Base-by-base conservation (phyloP, 1,140 invertebrate species). In the Euglossa dilemma region DNA sequence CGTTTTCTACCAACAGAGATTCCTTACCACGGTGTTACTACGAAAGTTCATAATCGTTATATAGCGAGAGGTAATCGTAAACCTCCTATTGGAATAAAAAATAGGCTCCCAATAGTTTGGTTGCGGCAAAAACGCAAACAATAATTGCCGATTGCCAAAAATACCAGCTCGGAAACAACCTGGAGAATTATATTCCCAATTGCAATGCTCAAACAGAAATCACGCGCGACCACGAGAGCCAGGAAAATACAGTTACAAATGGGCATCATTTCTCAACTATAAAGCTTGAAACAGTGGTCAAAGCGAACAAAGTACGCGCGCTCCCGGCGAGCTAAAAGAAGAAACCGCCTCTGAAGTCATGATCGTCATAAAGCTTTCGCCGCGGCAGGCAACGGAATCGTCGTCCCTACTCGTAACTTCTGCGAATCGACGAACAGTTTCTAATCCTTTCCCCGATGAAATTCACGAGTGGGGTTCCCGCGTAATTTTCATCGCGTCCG, bases 401-500 rank as follows among this genome's bases (percentile, higher is more conserved):
- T 23, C 11, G 20, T n/a, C 23, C 28, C 28, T 47, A 9, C 7
- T 47, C 20, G 7, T n/a, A 25, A 56, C 11, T 67, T 77, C 23
- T 56, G 16, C 43, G 43, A 78, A 70, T 25, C 43, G 43, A 23
- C 54, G 43, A 70, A 71, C 56, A 43, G 36, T 80, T 74, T 73
- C 47, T 80, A 74, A 64, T 74, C 50, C 63, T 25, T 6, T 45
- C 4, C n/a, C 6, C 20, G 45, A 18, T 47, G 43, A 56, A 74
- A 61, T 80, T 66, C 70, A 11, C 18, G 14, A 47, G 0, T 36
- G 16, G 14, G 9, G 6, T 45, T 0, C 9, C 28, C 71, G 36
- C 14, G 52, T 81, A 67, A 75, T 75, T 81, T 81, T 47, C 54
- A 28, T 56, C 9, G 16, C 18, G 25, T 61, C 28, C 69, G 47